phyloP scores from a whole-genome alignment of 2,113 vertebrate genomes.

The Gasterosteus aculeatus region DNA sequence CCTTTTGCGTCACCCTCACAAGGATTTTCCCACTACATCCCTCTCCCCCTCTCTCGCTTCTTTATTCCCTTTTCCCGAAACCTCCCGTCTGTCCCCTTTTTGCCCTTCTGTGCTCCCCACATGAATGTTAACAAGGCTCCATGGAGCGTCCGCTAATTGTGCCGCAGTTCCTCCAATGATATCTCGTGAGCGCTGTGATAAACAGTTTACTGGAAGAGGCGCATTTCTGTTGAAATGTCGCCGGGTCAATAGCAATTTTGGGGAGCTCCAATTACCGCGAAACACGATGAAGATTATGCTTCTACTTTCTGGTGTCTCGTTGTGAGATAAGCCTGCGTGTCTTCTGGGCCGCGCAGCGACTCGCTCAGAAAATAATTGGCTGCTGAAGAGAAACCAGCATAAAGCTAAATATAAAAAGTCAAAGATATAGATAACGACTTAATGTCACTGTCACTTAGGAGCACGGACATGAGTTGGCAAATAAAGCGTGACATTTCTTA shows the following conservation, averaged over 20 bases:
- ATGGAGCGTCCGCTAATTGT: slow-evolving; percentile 44
- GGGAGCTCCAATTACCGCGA: slow-evolving; percentile 35
- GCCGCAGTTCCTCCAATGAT: slow-evolving; percentile 41
- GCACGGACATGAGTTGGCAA: background rate
- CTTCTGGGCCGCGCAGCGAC: slow-evolving; percentile 15
- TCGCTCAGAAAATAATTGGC: slow-evolving; percentile 52
- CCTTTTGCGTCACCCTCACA: background rate
- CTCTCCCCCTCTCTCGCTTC: slow-evolving; percentile 7
- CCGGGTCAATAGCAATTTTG: slow-evolving; percentile 33
- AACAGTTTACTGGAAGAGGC: slow-evolving; percentile 46
- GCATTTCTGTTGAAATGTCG: slow-evolving; percentile 24
- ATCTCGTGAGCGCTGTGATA: slow-evolving; percentile 25
- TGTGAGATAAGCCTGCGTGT: slow-evolving; percentile 51
- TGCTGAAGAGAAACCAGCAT: slow-evolving; percentile 48
- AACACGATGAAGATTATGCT: slow-evolving; percentile 48
- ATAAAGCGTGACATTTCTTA: background rate
- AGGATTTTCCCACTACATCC: slow-evolving; percentile 28
- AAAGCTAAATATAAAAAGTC: background rate
- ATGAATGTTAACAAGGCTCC: slow-evolving; percentile 53
- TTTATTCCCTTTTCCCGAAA: slow-evolving; percentile 18
- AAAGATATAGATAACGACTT: background rate
- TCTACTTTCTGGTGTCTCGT: slow-evolving; percentile 44
- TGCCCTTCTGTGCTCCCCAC: slow-evolving; percentile 41
- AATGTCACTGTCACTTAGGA: background rate
- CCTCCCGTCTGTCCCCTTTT: slow-evolving; percentile 1